A percentile compares a stretch with the other conserved stretches of the same genome.
phyloP scores from a whole-genome alignment of 1,140 invertebrate species.

The Drosophila melanogaster region DNA sequence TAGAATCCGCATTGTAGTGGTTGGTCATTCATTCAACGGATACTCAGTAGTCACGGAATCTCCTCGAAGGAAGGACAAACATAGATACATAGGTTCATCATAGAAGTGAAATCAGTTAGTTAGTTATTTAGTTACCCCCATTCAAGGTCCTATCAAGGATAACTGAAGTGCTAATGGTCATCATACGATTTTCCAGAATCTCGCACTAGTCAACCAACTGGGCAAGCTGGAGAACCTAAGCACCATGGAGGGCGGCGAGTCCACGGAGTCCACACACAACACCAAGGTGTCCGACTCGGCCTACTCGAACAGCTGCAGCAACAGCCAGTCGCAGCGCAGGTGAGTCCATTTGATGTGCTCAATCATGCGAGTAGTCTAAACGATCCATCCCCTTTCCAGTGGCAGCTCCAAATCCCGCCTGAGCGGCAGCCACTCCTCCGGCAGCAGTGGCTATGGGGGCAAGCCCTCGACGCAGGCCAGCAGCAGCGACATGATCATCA shows the following conservation, averaged over 20 bases:
- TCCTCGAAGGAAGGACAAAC: neutral
- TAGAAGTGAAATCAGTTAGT: too few relatives aligned
- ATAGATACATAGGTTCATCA: too few relatives aligned
- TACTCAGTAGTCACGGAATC: too few relatives aligned
- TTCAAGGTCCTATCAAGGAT: too few relatives aligned
- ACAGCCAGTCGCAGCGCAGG: constrained; percentile 91
- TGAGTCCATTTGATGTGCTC: constrained; percentile 54
- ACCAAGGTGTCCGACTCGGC: constrained; percentile 91
- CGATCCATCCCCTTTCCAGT: constrained; percentile 77
- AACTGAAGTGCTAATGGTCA: neutral
- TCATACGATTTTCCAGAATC: neutral
- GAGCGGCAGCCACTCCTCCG: constrained; percentile 90
- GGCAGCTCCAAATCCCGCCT: constrained; percentile 91
- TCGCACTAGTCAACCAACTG: neutral
- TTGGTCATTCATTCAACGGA: neutral
- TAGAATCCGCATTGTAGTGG: neutral
- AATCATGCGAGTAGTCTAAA: too few relatives aligned
- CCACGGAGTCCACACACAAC: constrained; percentile 82
- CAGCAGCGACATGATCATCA: constrained; percentile 85
- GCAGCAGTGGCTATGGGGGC: constrained; percentile 91
- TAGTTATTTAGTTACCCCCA: too few relatives aligned
- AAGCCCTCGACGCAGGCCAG: constrained; percentile 86
- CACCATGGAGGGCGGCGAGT: constrained; percentile 82
- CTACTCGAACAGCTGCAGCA: constrained; percentile 91
- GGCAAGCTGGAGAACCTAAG: constrained; percentile 2